Conservation (phyloP, 2,888 invertebrate species). For the Zelleria hepariella region DNA sequence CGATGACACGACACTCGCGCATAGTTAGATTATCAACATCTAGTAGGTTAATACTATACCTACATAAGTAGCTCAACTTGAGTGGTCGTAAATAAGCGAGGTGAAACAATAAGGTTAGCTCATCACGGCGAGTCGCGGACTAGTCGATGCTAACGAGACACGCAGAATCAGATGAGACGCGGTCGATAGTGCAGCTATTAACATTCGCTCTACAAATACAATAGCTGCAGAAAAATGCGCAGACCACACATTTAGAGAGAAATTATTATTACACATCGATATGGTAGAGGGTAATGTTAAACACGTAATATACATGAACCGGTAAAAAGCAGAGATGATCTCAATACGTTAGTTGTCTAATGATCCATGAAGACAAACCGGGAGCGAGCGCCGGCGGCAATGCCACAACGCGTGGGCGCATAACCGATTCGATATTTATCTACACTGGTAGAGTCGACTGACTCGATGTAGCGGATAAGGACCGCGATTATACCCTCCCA, state of each 20-base stretch:
- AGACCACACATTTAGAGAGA: neutral
- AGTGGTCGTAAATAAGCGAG: neutral
- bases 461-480: slow-evolving; percentile 3
- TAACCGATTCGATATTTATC: slow-evolving; percentile 27
- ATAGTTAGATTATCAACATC: neutral
- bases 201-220: neutral
- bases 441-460: neutral
- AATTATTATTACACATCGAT: neutral
- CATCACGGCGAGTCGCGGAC: slow-evolving; percentile 18
- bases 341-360: slow-evolving; percentile 3
- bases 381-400: neutral
- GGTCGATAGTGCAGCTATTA: neutral
- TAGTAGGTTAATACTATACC: neutral
- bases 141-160: slow-evolving; percentile 18
- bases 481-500: neutral
- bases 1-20: neutral
- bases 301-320: neutral
- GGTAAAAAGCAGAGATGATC: neutral
- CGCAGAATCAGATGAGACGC: slow-evolving; percentile 13
- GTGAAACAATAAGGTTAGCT: slow-evolving; percentile 21
- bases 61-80: neutral
- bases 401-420: slow-evolving; percentile 40
- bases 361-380: slow-evolving; percentile 4
- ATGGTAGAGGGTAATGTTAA: neutral
- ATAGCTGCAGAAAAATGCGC: neutral